Evolutionary conservation across 2,888 invertebrate genomes (phyloP), one percentile per base, ranked within the genome.

Genomic region (Apoda limacodes): DNA sequence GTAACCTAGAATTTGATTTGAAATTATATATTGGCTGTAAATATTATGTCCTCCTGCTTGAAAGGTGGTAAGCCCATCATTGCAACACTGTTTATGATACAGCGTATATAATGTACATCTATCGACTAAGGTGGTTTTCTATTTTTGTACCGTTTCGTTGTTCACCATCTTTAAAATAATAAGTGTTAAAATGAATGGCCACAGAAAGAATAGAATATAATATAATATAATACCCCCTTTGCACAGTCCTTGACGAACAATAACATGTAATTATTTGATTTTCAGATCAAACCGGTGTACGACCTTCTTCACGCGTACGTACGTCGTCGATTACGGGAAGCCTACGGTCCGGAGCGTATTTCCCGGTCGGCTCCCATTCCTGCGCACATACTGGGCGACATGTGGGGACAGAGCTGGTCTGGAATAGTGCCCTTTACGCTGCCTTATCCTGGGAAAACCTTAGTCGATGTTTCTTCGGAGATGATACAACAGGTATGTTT

Each of bases 331-430:
- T 81, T 97, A 9, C 85, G 91, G 1, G 89, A 92, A 51, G 84
- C 88, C 14, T 94, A 95, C 53, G 95, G 95, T 0, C 90, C 90
- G 0, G 91, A 93, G 52, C 85, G 89, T 43, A 88, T 92, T 28
- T 89, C 88, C 43, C 78, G 88, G 2, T 88, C 90, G 22, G 92
- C 93, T 0, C 93, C 93, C 0, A 82, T 94, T 22, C 93, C 94
- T 0, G 91, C 92, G 0, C 93, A 94, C 51, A 84, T 94, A 32
- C 81, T 94, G 4, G 94, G 95, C 1, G 94, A 94, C 55, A 92
- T 95, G 89, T 95, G 93, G 89, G 92, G 85, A 0, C 94, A 95
- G 65, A 88, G 89, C 24, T 95, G 94, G 94, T 82, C 85, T 0
- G 92, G 92, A 40, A 88, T 93, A 11, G 82, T 91, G 36, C 92